Percentiles rank a stretch among this genome's conserved stretches.
phyloP scores from a whole-genome alignment of 2,113 vertebrate genomes.

The Perca fluviatilis region DNA sequence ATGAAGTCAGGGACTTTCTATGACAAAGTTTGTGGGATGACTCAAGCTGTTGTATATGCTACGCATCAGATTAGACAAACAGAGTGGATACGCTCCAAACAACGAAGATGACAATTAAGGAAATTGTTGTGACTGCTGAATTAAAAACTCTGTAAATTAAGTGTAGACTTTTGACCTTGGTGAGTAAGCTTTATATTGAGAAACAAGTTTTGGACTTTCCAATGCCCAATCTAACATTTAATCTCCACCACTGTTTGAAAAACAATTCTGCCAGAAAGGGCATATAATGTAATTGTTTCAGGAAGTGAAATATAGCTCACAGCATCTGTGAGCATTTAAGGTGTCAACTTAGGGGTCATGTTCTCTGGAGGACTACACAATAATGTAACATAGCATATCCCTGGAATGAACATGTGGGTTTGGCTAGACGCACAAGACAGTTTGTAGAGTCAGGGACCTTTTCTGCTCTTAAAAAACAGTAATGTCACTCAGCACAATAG shows the following conservation, averaged over 20 bases:
- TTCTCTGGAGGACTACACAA: constrained; percentile 55
- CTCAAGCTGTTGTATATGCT: constrained; percentile 41
- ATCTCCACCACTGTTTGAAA: constrained; percentile 22
- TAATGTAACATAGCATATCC: constrained; percentile 44
- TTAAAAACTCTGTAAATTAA: constrained; percentile 33
- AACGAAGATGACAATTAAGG: constrained; percentile 28
- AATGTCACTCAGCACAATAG: constrained; percentile 22
- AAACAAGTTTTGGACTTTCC: constrained; percentile 16
- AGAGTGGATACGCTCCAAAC: constrained; percentile 49
- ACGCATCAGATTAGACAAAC: constrained; percentile 59
- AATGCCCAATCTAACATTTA: constrained; percentile 6
- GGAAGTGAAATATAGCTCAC: constrained; percentile 54
- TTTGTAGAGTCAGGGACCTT: constrained; percentile 35
- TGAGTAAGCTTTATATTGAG: constrained; percentile 22
- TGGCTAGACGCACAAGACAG: constrained; percentile 26
- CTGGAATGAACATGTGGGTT: constrained; percentile 39
- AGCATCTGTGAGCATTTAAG: constrained; percentile 72
- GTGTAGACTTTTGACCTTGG: constrained; percentile 2
- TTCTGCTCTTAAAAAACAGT: constrained; percentile 26
- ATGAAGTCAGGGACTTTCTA: constrained; percentile 51
- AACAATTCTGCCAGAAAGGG: constrained; percentile 45
- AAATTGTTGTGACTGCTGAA: constrained; percentile 66
- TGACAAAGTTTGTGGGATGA: constrained; percentile 29
- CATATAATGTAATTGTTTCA: constrained; percentile 43
- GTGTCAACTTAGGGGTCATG: constrained; percentile 36